Conservation (phyloP, 2,113 vertebrate genomes). For the Zeus faber region DNA sequence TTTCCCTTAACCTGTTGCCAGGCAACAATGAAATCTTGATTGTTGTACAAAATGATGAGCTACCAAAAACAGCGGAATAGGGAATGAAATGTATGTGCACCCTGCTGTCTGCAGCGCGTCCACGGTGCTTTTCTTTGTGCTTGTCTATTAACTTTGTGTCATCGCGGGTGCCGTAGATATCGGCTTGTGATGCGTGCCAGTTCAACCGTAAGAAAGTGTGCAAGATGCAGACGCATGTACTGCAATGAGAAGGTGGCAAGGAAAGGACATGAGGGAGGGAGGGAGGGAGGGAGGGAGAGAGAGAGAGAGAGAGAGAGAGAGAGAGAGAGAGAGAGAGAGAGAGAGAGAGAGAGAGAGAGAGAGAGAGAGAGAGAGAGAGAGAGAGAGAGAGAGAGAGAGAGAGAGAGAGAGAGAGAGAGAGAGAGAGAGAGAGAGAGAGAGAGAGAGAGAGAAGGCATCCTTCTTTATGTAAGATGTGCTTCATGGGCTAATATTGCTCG, state of each 20-base stretch:
- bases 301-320: not conserved
- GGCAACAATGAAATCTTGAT: slow-evolving; percentile 64
- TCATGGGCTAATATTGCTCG: not conserved
- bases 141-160: too few species aligned
- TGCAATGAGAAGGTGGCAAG: too few species aligned
- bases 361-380: not conserved
- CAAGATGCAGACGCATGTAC: too few species aligned
- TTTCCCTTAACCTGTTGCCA: slow-evolving; percentile 59
- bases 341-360: not conserved
- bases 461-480: too few species aligned
- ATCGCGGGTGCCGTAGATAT: too few species aligned
- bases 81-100: slow-evolving; percentile 11
- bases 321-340: not conserved
- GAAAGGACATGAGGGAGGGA: not conserved
- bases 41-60: slow-evolving; percentile 29
- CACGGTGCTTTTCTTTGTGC: too few species aligned
- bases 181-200: not conserved
- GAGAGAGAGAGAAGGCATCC: not conserved
- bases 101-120: too few species aligned
- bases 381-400: not conserved
- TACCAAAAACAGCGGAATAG: slow-evolving; percentile 17
- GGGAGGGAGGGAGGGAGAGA: not conserved
- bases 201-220: too few species aligned
- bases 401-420: not conserved
- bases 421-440: not conserved